A percentile compares a stretch with the other conserved stretches of the same genome.
phyloP scores from a whole-genome alignment of 2,113 vertebrate species.

The Nycticebus coucang region DNA sequence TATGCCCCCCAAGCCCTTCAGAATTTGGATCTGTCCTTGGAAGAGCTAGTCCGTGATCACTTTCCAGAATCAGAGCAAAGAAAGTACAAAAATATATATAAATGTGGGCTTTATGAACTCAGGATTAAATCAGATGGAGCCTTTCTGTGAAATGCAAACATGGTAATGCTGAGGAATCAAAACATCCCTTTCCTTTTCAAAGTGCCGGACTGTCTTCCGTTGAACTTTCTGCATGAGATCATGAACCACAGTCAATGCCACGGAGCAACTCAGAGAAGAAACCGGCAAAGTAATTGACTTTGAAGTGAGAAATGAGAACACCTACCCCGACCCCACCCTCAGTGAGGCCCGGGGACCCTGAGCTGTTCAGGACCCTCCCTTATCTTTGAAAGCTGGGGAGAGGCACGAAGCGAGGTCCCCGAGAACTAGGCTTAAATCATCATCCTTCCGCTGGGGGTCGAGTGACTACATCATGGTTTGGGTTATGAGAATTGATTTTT shows the following conservation, averaged over 20 bases:
- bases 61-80: not conserved
- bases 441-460: not conserved
- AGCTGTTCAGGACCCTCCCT: not conserved
- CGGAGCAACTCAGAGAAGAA: not conserved
- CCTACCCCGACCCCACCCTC: not conserved
- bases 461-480: not conserved
- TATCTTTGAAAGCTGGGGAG: not conserved
- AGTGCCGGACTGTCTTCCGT: accelerated
- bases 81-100: not conserved
- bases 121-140: not conserved
- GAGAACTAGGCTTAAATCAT: not conserved
- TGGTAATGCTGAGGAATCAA: not conserved
- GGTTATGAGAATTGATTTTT: not conserved
- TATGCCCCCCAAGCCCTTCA: not conserved
- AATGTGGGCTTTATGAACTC: not conserved
- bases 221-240: not conserved
- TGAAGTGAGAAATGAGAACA: not conserved
- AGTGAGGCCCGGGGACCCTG: accelerated
- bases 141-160: not conserved
- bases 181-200: not conserved
- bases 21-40: not conserved
- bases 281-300: not conserved
- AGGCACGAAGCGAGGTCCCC: not conserved
- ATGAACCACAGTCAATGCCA: accelerated
- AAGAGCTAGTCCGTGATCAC: not conserved